These are phyloP conservation scores for Cryptocephalus moraei DNA, from an alignment of 2,888 invertebrate genomes.

Conservation along the genomic window DNA sequence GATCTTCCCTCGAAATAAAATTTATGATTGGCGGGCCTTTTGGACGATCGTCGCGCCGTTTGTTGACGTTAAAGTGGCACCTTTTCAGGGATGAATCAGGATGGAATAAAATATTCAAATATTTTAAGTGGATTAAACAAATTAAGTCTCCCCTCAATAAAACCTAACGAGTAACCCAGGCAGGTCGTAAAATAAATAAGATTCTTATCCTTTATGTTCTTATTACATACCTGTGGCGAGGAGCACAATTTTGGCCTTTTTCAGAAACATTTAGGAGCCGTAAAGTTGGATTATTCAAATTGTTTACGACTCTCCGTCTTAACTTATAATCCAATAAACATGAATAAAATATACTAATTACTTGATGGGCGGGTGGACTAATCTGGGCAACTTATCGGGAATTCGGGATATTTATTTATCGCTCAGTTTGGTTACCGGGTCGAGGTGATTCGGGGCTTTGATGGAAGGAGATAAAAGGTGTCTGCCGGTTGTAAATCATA, in stretches of 20 bases:
- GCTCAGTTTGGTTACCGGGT: too few species aligned
- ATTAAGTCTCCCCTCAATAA: constrained; percentile 8
- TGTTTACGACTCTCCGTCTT: constrained; percentile 3
- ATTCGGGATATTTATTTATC: too few species aligned
- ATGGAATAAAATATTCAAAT: constrained; percentile 3
- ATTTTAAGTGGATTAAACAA: constrained; percentile 12
- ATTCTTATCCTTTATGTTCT: constrained; percentile 4
- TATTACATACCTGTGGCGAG: constrained; percentile 8
- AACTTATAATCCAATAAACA: constrained; percentile 4
- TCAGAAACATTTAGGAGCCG: constrained; percentile 2
- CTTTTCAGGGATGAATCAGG: too few species aligned
- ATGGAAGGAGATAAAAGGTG: too few species aligned
- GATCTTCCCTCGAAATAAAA: too few species aligned
- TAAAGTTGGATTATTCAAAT: constrained; percentile 2
- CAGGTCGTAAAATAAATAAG: constrained; percentile 7
- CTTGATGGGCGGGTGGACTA: not conserved
- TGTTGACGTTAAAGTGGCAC: too few species aligned
- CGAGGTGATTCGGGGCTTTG: too few species aligned
- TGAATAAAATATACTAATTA: constrained; percentile 1
- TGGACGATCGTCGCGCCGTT: too few species aligned
- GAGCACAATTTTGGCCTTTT: constrained; percentile 2
- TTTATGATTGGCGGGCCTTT: too few species aligned
- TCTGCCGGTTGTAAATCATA: too few species aligned
- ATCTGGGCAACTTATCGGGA: too few species aligned
- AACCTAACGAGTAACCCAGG: constrained; percentile 2